A percentile compares a stretch with the other conserved stretches of the same genome.
Evolutionary conservation across 2,797 vertebrate genomes (phyloP).

Genomic region (Tachyglossus aculeatus): DNA sequence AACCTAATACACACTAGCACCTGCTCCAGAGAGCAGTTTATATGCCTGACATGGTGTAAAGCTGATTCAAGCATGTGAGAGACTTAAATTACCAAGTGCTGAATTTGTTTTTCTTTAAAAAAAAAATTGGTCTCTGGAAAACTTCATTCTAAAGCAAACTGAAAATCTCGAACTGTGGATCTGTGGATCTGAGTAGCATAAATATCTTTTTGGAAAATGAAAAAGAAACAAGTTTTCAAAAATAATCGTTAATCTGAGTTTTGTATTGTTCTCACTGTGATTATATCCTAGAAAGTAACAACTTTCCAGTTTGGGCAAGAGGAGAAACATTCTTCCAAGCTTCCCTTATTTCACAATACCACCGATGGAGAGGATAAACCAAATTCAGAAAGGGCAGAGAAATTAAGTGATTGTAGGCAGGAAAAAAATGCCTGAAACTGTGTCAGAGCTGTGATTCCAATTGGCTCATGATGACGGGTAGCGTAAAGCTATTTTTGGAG

Average conservation of each 20-base stretch:
- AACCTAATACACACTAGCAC: constrained; percentile 3
- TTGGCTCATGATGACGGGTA: too few relatives aligned
- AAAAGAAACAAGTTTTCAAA: neutral
- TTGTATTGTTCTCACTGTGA: too few relatives aligned
- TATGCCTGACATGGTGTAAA: constrained; percentile 21
- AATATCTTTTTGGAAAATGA: neutral
- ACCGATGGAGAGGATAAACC: too few relatives aligned
- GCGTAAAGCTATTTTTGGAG: too few relatives aligned
- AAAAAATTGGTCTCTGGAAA: neutral
- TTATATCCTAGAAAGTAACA: too few relatives aligned
- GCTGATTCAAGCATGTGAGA: constrained; percentile 10
- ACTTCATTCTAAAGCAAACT: constrained; percentile 1
- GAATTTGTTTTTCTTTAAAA: neutral
- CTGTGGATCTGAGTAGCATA: neutral
- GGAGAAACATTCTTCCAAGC: too few relatives aligned
- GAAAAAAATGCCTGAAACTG: too few relatives aligned
- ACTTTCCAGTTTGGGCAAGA: neutral
- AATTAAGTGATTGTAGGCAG: too few relatives aligned
- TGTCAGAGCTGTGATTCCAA: too few relatives aligned
- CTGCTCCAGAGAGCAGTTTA: constrained; percentile 34
- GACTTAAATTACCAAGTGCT: constrained; percentile 4
- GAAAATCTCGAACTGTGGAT: constrained; percentile 10
- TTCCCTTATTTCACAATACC: too few relatives aligned
- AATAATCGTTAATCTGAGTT: neutral
- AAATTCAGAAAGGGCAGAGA: too few relatives aligned